Conservation (phyloP, 2,888 invertebrate genomes). For the Limnephilus lunatus region DNA sequence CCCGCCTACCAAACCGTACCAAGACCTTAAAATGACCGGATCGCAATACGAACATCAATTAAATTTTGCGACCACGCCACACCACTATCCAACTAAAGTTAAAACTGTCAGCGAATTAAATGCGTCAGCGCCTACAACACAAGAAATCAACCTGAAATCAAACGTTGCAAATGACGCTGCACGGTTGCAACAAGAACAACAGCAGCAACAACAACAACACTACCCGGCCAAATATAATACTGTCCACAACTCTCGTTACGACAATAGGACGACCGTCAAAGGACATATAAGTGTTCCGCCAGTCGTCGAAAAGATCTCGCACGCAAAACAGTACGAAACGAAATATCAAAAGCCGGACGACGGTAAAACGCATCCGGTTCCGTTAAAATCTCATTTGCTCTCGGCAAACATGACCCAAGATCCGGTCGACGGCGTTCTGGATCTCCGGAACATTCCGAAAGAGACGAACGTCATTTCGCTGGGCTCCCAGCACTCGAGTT, state of each 20-base stretch:
- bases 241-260: slow-evolving; percentile 62
- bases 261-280: slow-evolving; percentile 56
- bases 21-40: slow-evolving; percentile 62
- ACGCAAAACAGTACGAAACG: slow-evolving; percentile 52
- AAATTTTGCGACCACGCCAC: slow-evolving; percentile 59
- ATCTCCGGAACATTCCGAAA: slow-evolving; percentile 68
- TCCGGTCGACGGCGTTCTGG: slow-evolving; percentile 65
- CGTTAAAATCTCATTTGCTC: slow-evolving; percentile 61
- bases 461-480: slow-evolving; percentile 76
- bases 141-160: slow-evolving; percentile 64
- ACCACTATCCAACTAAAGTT: slow-evolving; percentile 65
- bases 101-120: slow-evolving; percentile 65
- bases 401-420: slow-evolving; percentile 56
- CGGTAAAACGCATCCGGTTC: slow-evolving; percentile 60
- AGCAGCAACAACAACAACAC: slow-evolving; percentile 48
- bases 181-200: slow-evolving; percentile 27
- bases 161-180: slow-evolving; percentile 51
- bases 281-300: slow-evolving; percentile 63
- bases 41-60: slow-evolving; percentile 63
- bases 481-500: slow-evolving; percentile 76
- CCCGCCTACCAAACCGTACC: slow-evolving; percentile 62
- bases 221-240: slow-evolving; percentile 61
- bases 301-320: slow-evolving; percentile 56
- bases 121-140: slow-evolving; percentile 57
- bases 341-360: slow-evolving; percentile 61